Evolutionary conservation across 1,140 invertebrate genomes (phyloP).

Genomic region (Anastatus disparis): DNA sequence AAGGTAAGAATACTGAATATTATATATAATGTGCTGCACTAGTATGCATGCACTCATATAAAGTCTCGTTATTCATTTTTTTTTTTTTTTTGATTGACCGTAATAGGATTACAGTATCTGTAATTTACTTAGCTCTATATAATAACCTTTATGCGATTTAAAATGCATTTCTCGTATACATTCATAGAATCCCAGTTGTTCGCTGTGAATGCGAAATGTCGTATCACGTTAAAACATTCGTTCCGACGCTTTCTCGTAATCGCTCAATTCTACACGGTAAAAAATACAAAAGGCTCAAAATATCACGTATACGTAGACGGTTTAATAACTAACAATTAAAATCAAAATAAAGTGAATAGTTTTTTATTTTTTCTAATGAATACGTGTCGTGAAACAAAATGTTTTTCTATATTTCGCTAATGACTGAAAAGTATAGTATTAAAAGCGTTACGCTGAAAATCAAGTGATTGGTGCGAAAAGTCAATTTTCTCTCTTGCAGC

Average conservation of each 20-base stretch:
- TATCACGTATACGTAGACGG: too few relatives aligned
- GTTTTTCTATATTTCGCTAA: too few relatives aligned
- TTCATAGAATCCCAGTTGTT: slow-evolving; percentile 3
- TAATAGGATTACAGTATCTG: slow-evolving; percentile 24
- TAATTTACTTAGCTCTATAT: slow-evolving; percentile 28
- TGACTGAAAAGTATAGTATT: too few relatives aligned
- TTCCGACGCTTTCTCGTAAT: too few relatives aligned
- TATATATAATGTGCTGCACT: not conserved
- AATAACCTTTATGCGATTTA: slow-evolving; percentile 27
- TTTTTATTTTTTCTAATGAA: too few relatives aligned
- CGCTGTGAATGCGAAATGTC: slow-evolving; percentile 12
- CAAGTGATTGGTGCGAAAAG: too few relatives aligned
- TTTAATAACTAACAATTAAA: too few relatives aligned
- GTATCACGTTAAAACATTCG: not conserved
- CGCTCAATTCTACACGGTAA: too few relatives aligned
- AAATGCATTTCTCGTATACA: slow-evolving; percentile 6
- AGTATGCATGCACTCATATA: not conserved
- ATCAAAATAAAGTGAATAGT: too few relatives aligned
- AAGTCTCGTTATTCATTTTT: not conserved
- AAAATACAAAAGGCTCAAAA: not conserved
- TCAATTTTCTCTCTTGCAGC: too few relatives aligned
- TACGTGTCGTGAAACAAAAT: too few relatives aligned
- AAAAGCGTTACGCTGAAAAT: too few relatives aligned
- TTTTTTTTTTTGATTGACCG: slow-evolving; percentile 24
- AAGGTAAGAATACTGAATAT: not conserved